A percentile compares a stretch with the other conserved stretches of the same genome.
Conservation (phyloP, 2,888 invertebrate species). For the Cepaea hortensis region DNA sequence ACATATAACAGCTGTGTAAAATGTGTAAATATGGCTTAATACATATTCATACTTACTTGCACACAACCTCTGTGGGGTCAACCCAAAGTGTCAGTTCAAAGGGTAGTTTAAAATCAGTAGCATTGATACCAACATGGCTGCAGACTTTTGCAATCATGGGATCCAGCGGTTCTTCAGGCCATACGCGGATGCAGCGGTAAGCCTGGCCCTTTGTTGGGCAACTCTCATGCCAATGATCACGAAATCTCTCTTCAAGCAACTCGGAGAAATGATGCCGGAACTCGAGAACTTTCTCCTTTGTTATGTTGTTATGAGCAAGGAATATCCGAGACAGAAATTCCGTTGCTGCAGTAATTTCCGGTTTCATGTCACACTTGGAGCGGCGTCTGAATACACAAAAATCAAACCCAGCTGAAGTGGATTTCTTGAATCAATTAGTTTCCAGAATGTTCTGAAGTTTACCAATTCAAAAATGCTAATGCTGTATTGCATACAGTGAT, state of each 20-base stretch:
- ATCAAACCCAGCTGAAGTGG: background rate
- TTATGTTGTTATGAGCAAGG: slow-evolving; percentile 80
- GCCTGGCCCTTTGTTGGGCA: slow-evolving; percentile 77
- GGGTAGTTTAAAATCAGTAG: slow-evolving; percentile 75
- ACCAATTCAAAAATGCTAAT: no score
- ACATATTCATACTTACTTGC: slow-evolving; percentile 76
- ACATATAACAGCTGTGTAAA: no score
- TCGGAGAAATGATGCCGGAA: slow-evolving; percentile 79
- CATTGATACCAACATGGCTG: slow-evolving; percentile 74
- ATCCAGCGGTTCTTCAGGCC: slow-evolving; percentile 76
- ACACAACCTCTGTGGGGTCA: slow-evolving; percentile 77
- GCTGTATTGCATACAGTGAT: no score
- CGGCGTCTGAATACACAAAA: background rate
- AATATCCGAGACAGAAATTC: slow-evolving; percentile 81
- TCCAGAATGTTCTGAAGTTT: background rate
- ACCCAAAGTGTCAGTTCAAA: slow-evolving; percentile 78
- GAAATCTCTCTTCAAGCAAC: slow-evolving; percentile 77
- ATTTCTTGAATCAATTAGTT: background rate
- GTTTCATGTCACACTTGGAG: slow-evolving; percentile 79
- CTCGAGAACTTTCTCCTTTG: slow-evolving; percentile 78
- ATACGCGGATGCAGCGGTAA: slow-evolving; percentile 78
- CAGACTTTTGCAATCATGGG: slow-evolving; percentile 76
- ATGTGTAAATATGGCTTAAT: no score
- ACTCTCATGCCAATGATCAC: slow-evolving; percentile 78
- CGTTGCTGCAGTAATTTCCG: slow-evolving; percentile 84